Base-by-base conservation (phyloP, 2,113 vertebrate species). In the Grammomys surdaster region DNA sequence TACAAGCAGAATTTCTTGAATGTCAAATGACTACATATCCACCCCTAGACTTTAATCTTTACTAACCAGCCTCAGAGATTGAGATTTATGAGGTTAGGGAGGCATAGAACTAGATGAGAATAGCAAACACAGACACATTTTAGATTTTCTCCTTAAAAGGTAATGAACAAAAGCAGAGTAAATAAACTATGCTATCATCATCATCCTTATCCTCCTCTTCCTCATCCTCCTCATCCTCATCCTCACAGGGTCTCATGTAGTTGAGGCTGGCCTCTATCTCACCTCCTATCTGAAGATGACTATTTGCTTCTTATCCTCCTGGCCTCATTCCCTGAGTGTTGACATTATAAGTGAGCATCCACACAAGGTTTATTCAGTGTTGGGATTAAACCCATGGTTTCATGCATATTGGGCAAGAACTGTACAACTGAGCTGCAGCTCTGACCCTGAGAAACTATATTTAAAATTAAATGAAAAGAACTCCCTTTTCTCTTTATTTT, bases 71-170 rank as follows among this genome's bases (percentile, higher is more conserved):
- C 65, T 85, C 86, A 84, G 46, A 94, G 65, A n/a, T 14, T 40
- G 73, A 86, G 70, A 58, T 22, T 69, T 60, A 56, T 86, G 80
- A 93, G 48, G 80, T 16, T 82, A 65, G 33, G 58, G 48, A 89
- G 43, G 88, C 60, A 70, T 9, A 72, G 26, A 58, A 81, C 76
- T 22, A 2, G n/a, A 94, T 54, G 51, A 84, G 76, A 82, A 84
- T 67, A 94, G 60, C 16, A 84, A 67, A 97, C 11, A 91, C 76
- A 48, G 56, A 46, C 24, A 65, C 33, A 40, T 65, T 93, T 84
- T 43, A 88, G 85, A 85, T 8, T 58, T 92, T 92, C 80, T 96
- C 76, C 4, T 69, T n/a, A 91, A 65, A 80, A 78, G 36, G 12
- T 40, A 69, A 43, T 73, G 36, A 93, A 80, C n/a, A 51, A 70